phyloP scores from a whole-genome alignment of 2,888 invertebrate genomes.

The Caenorhabditis uteleia region DNA sequence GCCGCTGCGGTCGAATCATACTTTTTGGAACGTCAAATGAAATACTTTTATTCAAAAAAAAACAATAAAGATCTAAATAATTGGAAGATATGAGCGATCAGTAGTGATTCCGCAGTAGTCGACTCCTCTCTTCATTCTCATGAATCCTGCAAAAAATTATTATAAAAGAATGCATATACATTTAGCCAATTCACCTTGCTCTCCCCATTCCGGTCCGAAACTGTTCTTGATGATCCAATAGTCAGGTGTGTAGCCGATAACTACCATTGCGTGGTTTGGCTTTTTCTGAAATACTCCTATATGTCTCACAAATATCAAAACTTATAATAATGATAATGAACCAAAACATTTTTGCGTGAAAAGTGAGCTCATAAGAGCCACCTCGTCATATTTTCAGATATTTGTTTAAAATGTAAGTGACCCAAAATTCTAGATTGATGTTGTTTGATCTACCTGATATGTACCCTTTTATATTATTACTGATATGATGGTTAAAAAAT shows the following conservation, averaged over 20 bases:
- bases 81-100: constrained; percentile 20
- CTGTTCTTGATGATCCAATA: constrained; percentile 33
- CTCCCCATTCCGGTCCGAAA: constrained; percentile 27
- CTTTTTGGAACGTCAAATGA: background rate
- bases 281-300: constrained; percentile 19
- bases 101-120: constrained; percentile 31
- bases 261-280: constrained; percentile 25
- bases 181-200: too few relatives aligned
- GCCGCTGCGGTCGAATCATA: constrained; percentile 21
- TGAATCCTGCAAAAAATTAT: constrained; percentile 10
- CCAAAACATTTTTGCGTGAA: too few relatives aligned
- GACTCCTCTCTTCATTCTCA: constrained; percentile 26
- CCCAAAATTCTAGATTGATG: too few relatives aligned
- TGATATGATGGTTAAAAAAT: too few relatives aligned
- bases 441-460: too few relatives aligned
- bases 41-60: background rate
- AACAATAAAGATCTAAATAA: constrained; percentile 7
- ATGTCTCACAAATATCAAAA: background rate
- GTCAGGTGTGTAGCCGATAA: constrained; percentile 26
- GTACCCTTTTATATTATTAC: too few relatives aligned
- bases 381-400: too few relatives aligned
- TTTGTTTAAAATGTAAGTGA: too few relatives aligned
- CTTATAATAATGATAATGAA: too few relatives aligned
- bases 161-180: too few relatives aligned
- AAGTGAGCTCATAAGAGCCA: too few relatives aligned